Evolutionary conservation across 2,888 invertebrate species (phyloP).

Genomic region (Cremastinae sp.): DNA sequence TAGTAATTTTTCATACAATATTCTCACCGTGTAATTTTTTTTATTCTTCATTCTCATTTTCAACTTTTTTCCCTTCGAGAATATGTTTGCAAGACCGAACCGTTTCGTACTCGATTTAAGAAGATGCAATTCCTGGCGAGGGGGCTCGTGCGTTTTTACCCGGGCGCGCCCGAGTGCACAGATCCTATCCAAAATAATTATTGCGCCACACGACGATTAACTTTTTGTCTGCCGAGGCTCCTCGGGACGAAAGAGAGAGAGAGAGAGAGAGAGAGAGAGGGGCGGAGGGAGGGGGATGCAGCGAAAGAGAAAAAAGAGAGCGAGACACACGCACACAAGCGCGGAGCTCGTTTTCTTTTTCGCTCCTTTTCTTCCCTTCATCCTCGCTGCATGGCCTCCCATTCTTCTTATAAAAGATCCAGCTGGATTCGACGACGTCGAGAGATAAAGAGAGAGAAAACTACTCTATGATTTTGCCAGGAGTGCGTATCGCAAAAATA

Average conservation of each 20-base stretch:
- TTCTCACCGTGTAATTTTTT: conserved; percentile 15
- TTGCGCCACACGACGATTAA: conserved; percentile 77
- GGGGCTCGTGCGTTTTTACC: not conserved
- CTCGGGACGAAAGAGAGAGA: conserved; percentile 57
- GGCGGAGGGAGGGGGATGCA: conserved; percentile 38
- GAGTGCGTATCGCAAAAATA: conserved; percentile 61
- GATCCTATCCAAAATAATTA: conserved; percentile 73
- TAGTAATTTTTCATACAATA: too few relatives aligned
- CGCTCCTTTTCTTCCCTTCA: conserved; percentile 25
- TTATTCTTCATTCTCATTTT: too few relatives aligned
- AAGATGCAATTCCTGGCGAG: conserved; percentile 49
- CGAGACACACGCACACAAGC: conserved; percentile 25
- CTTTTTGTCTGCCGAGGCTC: conserved; percentile 74
- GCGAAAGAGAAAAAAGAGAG: conserved; percentile 38
- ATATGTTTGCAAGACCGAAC: conserved; percentile 5
- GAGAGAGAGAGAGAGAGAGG: conserved; percentile 33
- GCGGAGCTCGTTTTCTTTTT: conserved; percentile 15
- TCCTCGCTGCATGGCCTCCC: conserved; percentile 23
- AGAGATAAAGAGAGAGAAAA: not conserved
- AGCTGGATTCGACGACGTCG: conserved; percentile 13
- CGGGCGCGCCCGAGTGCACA: conserved; percentile 53
- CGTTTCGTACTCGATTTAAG: conserved; percentile 37
- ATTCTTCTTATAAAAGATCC: conserved; percentile 24
- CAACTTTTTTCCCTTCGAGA: not conserved
- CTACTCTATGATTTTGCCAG: conserved; percentile 61